Conservation (phyloP, 2,888 invertebrate species). For the Conomelus anceps region DNA sequence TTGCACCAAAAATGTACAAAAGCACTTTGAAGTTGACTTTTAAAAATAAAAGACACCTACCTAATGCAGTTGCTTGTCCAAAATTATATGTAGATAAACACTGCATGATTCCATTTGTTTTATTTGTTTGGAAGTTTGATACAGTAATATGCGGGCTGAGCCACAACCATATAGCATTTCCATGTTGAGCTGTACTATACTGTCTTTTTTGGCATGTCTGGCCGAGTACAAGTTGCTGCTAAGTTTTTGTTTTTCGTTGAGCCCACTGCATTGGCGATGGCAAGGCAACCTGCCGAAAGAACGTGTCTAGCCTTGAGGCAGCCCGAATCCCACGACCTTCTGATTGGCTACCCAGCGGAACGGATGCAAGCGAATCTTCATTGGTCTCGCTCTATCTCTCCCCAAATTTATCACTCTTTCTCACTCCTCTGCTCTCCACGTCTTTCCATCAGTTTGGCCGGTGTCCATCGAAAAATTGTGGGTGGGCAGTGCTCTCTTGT, state of each 20-base stretch:
- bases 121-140: background rate
- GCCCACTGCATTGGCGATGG: background rate
- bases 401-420: slow-evolving; percentile 35
- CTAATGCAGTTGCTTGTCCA: background rate
- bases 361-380: background rate
- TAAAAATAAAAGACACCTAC: background rate
- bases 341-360: background rate
- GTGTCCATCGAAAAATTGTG: slow-evolving; percentile 1
- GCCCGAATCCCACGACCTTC: background rate
- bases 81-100: background rate
- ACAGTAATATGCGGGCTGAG: background rate
- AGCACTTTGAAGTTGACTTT: background rate
- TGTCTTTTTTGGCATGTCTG: background rate
- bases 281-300: background rate
- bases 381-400: background rate
- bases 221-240: background rate
- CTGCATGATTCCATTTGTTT: background rate
- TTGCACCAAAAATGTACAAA: background rate
- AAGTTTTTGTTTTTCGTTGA: background rate
- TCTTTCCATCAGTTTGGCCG: slow-evolving; percentile 24
- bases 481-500: background rate
- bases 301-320: background rate
- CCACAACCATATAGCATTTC: background rate
- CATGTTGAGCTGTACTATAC: background rate
- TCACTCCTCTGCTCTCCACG: slow-evolving; percentile 37